A percentile compares a stretch with the other conserved stretches of the same genome.
These are phyloP conservation scores for Brachyalestes nurse DNA, from an alignment of 2,797 vertebrate species.

Conservation along the genomic window DNA sequence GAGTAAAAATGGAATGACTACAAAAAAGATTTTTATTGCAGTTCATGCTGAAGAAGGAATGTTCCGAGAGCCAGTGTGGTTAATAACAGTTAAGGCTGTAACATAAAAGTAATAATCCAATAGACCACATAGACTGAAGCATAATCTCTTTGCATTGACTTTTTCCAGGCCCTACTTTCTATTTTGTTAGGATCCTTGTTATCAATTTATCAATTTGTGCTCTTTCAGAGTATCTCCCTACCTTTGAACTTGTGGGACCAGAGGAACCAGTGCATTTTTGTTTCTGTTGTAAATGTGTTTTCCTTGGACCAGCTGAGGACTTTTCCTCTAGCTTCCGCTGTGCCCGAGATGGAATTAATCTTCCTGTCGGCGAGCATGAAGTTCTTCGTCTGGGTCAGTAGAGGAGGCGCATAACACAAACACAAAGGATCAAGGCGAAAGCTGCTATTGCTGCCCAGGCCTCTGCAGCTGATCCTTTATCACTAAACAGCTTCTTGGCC, in stretches of 20 bases:
- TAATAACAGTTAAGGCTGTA: background rate
- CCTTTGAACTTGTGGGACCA: background rate
- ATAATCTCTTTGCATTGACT: background rate
- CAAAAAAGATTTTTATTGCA: background rate
- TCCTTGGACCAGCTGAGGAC: slow-evolving; percentile 1
- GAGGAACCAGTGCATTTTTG: background rate
- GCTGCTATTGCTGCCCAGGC: background rate
- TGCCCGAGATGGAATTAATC: slow-evolving; percentile 39
- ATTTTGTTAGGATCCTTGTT: background rate
- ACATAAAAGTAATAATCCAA: background rate
- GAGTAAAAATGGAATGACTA: too few relatives aligned
- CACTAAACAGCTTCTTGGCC: background rate
- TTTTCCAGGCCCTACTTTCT: background rate
- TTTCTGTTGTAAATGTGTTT: slow-evolving; percentile 4
- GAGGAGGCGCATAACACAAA: slow-evolving; percentile 8
- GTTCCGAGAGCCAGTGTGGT: background rate
- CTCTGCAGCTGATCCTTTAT: background rate
- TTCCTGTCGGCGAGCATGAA: slow-evolving; percentile 36
- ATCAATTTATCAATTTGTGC: background rate
- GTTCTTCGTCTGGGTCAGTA: slow-evolving; percentile 31
- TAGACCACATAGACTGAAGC: too few relatives aligned
- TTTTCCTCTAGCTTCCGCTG: slow-evolving; percentile 29
- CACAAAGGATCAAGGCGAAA: slow-evolving; percentile 15
- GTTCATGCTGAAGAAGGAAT: background rate
- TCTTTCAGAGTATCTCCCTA: background rate